Evolutionary conservation across 2,888 invertebrate species (phyloP).

Genomic region (Poecilobothrus nobilitatus): DNA sequence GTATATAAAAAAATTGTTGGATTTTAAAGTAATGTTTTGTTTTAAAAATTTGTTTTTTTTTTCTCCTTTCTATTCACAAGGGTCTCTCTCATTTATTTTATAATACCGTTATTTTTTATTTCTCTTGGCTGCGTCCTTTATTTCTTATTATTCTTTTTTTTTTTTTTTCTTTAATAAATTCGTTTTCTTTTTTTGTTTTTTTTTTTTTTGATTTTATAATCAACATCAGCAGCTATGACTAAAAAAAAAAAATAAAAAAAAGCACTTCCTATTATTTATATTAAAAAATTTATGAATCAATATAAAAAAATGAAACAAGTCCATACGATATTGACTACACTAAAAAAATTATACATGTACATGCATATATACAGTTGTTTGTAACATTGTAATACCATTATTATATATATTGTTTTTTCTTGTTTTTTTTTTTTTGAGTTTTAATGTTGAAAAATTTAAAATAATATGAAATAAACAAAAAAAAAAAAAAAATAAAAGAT

Average conservation of each 20-base stretch:
- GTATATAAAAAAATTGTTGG: background rate
- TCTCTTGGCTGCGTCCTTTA: background rate
- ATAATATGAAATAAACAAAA: background rate
- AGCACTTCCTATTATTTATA: background rate
- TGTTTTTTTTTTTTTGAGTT: background rate
- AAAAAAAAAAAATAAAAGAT: background rate
- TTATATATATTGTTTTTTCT: too few relatives aligned
- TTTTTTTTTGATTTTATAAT: background rate
- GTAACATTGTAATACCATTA: too few relatives aligned
- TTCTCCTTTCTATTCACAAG: background rate
- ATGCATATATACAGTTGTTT: too few relatives aligned
- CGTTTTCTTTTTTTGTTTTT: background rate
- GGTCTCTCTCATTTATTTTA: background rate
- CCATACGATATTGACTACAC: too few relatives aligned
- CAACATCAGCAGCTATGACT: background rate
- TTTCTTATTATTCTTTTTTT: background rate
- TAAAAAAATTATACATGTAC: too few relatives aligned
- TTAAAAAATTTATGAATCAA: background rate
- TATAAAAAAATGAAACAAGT: too few relatives aligned
- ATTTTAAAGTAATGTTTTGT: background rate
- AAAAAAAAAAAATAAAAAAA: background rate
- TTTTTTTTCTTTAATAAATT: background rate
- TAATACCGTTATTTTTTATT: slow-evolving; percentile 4
- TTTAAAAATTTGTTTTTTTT: background rate
- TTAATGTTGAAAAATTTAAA: background rate